Conservation (phyloP, 1,140 invertebrate genomes). For the Globodera ellingtonae region DNA sequence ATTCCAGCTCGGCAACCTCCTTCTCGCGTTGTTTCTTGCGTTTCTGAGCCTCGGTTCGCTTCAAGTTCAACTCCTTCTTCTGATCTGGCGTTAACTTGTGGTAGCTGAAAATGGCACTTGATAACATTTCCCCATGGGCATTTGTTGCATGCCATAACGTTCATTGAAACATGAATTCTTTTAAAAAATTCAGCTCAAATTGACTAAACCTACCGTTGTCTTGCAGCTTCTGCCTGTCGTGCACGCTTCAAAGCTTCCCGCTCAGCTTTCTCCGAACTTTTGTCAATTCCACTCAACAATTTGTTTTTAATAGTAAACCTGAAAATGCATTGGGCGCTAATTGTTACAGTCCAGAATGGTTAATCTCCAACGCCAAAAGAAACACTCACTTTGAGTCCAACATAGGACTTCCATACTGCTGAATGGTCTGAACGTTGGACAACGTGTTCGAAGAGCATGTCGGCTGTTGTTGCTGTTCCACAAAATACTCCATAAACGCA, state of each 20-base stretch:
- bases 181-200: conserved; percentile 17
- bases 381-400: conserved; percentile 22
- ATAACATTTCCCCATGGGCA: not conserved
- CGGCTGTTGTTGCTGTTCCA: conserved; percentile 40
- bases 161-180: not conserved
- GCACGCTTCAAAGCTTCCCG: conserved; percentile 39
- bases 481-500: conserved; percentile 48
- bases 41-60: conserved; percentile 51
- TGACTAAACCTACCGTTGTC: conserved; percentile 31
- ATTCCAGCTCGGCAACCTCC: conserved; percentile 47
- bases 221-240: conserved; percentile 47
- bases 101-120: conserved; percentile 31
- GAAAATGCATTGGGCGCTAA: not conserved
- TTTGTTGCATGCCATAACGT: not conserved
- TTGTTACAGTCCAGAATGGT: no score
- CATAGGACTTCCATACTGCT: conserved; percentile 16
- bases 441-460: conserved; percentile 30
- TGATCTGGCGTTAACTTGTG: conserved; percentile 45
- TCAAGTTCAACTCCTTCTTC: conserved; percentile 50
- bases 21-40: conserved; percentile 49
- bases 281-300: conserved; percentile 9
- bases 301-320: conserved; percentile 30
- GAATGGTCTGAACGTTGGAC: not conserved
- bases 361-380: not conserved
- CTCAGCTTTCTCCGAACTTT: conserved; percentile 31